These are phyloP conservation scores for Haliaeetus leucogaster DNA, from an alignment of 2,113 vertebrate species.

Conservation along the genomic window DNA sequence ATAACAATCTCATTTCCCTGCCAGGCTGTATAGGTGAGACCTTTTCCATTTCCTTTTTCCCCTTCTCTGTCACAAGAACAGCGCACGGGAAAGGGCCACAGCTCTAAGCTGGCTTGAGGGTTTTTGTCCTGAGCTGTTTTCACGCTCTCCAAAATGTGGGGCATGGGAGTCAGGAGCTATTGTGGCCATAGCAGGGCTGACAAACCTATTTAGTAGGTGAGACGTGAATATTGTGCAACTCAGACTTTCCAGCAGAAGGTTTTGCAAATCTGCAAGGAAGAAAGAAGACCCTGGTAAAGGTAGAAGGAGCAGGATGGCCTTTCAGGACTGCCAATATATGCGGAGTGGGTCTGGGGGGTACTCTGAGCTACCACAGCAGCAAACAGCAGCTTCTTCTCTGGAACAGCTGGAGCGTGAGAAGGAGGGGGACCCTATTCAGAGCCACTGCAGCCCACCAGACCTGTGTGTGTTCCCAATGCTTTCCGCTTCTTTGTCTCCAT, in stretches of 20 bases:
- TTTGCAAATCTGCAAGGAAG: neutral
- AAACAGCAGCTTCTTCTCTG: neutral
- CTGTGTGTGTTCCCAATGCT: fast-evolving
- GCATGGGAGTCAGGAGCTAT: neutral
- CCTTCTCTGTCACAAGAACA: neutral
- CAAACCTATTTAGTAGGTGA: neutral
- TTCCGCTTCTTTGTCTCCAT: neutral
- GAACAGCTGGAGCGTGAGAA: neutral
- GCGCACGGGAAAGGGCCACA: neutral
- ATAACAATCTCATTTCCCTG: neutral
- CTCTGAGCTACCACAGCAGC: fast-evolving
- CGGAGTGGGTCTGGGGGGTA: fast-evolving
- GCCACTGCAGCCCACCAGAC: fast-evolving
- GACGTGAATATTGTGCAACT: neutral
- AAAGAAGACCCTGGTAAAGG: neutral
- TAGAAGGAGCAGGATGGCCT: neutral
- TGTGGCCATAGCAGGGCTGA: neutral
- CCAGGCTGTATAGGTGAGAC: neutral
- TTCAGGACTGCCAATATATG: fast-evolving
- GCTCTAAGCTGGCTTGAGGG: neutral
- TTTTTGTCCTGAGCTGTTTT: neutral
- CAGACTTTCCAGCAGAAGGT: neutral
- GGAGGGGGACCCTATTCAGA: neutral
- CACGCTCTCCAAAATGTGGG: neutral
- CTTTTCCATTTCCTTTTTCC: neutral